These are phyloP conservation scores for Oeneis ivallda DNA, from an alignment of 2,888 invertebrate genomes.

Conservation along the genomic window DNA sequence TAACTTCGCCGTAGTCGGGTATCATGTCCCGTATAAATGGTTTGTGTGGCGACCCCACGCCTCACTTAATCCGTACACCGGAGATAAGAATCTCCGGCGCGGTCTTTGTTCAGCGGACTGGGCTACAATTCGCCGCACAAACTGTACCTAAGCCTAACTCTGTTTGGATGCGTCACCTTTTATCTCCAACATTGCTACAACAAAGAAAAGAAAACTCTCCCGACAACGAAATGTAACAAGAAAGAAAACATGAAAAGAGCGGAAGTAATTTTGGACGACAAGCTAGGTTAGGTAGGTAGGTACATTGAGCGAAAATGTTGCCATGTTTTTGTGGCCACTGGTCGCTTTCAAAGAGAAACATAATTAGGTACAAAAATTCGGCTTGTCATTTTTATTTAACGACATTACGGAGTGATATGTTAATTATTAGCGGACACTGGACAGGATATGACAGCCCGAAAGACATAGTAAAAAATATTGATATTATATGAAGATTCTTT, in stretches of 20 bases:
- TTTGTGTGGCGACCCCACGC: background rate
- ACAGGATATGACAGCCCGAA: too few species aligned
- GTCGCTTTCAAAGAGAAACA: background rate
- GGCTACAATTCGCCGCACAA: constrained; percentile 16
- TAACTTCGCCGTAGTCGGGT: too few species aligned
- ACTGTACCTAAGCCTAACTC: constrained; percentile 4
- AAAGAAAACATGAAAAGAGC: constrained; percentile 13
- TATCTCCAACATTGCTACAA: constrained; percentile 6
- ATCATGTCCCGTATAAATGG: background rate
- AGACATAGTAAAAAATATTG: too few species aligned
- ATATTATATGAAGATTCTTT: too few species aligned
- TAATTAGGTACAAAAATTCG: background rate
- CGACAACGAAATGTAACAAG: background rate
- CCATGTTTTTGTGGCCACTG: background rate
- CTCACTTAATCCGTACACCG: constrained; percentile 3
- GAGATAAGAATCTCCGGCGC: constrained; percentile 13
- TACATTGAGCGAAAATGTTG: background rate
- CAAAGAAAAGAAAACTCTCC: background rate
- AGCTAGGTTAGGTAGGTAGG: background rate
- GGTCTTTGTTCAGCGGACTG: constrained; percentile 4
- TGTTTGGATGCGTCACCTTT: constrained; percentile 3
- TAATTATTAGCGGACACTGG: background rate
- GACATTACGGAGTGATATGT: background rate
- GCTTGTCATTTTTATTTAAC: background rate
- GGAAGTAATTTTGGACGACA: constrained; percentile 2